Conservation (phyloP, 1,140 invertebrate species). For the Papilio helenus region DNA sequence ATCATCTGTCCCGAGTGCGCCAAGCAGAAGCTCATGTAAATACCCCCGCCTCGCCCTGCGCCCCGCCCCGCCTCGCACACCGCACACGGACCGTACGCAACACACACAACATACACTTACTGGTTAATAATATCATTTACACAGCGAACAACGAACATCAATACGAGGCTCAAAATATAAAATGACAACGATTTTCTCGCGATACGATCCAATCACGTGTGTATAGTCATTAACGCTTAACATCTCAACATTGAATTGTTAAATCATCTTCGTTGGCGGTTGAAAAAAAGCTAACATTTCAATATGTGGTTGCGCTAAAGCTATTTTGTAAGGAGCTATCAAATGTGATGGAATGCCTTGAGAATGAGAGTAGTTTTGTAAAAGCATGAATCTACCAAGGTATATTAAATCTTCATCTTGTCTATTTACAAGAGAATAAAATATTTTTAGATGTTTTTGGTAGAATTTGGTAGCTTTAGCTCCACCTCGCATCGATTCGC, state of each 20-base stretch:
- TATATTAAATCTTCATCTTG: slow-evolving; percentile 10
- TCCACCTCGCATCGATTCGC: slow-evolving; percentile 12
- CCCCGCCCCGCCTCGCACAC: slow-evolving; percentile 22
- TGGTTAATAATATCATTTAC: not conserved
- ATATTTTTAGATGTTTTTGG: slow-evolving; percentile 35
- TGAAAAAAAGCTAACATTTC: not conserved
- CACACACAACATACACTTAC: not conserved
- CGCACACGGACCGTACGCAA: slow-evolving; percentile 24
- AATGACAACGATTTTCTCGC: not conserved
- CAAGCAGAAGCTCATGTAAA: slow-evolving; percentile 96
- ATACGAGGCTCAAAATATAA: not conserved
- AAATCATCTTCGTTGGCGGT: slow-evolving; percentile 16
- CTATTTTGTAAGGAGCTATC: not conserved
- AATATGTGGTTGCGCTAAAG: slow-evolving; percentile 1
- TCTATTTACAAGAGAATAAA: slow-evolving; percentile 18
- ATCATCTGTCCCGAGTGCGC: slow-evolving; percentile 99
- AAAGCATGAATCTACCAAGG: slow-evolving; percentile 8
- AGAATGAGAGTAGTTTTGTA: not conserved
- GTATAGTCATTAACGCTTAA: not conserved
- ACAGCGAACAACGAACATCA: not conserved
- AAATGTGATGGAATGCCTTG: not conserved
- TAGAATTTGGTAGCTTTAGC: slow-evolving; percentile 22
- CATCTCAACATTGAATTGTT: not conserved
- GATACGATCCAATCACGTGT: slow-evolving; percentile 18
- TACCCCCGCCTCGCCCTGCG: slow-evolving; percentile 44